Evolutionary conservation across 2,797 vertebrate species (phyloP), one percentile per base, ranked within the genome.

Genomic region (Enteromius mattozi): DNA sequence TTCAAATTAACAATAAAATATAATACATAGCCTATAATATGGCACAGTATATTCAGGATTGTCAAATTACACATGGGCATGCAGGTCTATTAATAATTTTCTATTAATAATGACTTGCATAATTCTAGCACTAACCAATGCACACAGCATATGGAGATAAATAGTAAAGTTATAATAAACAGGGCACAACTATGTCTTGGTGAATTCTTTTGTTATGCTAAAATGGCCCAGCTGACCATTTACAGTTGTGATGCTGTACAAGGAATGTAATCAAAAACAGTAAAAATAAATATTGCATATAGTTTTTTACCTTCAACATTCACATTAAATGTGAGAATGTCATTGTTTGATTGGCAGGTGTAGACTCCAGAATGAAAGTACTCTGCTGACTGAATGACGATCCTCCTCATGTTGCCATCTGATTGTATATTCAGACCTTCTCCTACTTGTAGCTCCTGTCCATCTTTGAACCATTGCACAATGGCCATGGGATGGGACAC

Each of bases 381-480:
- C 16, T 94, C 91, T n/a, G 94, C 91, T 3, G 92, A 91, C 0
- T 93, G 94, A 86, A 96, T 93, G 79, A 95, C 91, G 0, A 95
- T 91, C 89, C 94, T 94, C 81, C 95, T 92, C 93, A 95, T 94
- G 30, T 91, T 93, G 12, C 94, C 94, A 5, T 95, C 93, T 7
- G 95, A 92, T 80, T 96, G 94, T 86, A 95, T 91, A 85, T 90
- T 92, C 12, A 95, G 78, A 13, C 87, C 90, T 0, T 95, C 92
- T 0, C 54, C 82, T n/a, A 63, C 37, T 54, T 89, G 81, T 6
- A 96, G 91, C 83, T 94, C 90, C 19, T 87, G 49, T 4, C 94
- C 94, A 1, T 95, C 93, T 92, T 95, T 95, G 30, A 90, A 92
- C 95, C 95, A 96, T 37, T 84, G 85, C 2, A 95, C 94, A 2